These are phyloP conservation scores for Oxyruncus cristatus DNA, from an alignment of 2,113 vertebrate species.

Conservation along the genomic window DNA sequence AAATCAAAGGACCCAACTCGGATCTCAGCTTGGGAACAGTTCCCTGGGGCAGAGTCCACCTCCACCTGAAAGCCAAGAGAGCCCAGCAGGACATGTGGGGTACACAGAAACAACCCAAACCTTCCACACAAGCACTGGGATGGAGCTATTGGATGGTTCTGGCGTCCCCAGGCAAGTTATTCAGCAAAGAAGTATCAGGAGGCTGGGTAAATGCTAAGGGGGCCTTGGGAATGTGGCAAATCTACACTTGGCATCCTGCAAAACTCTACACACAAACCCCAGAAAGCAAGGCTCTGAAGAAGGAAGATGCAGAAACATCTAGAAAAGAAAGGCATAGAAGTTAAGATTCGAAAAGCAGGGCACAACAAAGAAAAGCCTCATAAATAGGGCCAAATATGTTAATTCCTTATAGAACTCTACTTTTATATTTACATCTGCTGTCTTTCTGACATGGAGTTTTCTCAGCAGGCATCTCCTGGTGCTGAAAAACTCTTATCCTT, in stretches of 20 bases:
- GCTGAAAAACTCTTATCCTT: background rate
- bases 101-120: background rate
- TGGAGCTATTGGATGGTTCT: fast-evolving
- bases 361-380: background rate
- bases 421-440: background rate
- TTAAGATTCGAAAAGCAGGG: background rate
- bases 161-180: fast-evolving
- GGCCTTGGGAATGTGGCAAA: background rate
- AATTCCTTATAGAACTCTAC: background rate
- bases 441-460: background rate
- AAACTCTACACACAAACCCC: background rate
- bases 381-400: background rate
- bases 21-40: fast-evolving
- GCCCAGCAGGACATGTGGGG: background rate
- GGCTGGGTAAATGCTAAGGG: background rate
- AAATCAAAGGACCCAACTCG: background rate
- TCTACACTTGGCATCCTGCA: fast-evolving
- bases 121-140: background rate
- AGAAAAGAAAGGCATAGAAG: background rate
- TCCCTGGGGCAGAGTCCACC: background rate
- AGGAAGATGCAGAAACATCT: fast-evolving
- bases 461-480: background rate
- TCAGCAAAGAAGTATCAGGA: background rate
- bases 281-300: background rate
- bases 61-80: background rate